These are phyloP conservation scores for Pungitius pungitius DNA, from an alignment of 2,113 vertebrate species.

Conservation along the genomic window DNA sequence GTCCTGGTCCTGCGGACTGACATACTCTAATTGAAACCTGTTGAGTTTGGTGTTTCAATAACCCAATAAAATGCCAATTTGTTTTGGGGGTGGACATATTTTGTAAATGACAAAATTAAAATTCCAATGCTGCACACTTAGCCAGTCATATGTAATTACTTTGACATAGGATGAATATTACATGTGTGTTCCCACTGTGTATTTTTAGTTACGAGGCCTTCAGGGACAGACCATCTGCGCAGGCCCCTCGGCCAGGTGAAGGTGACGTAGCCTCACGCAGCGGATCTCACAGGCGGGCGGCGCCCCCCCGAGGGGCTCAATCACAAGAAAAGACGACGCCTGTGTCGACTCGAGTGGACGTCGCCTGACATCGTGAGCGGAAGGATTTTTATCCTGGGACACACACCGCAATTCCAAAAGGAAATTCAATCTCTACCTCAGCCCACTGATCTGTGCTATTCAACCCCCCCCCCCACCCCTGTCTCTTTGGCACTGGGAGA, in stretches of 20 bases:
- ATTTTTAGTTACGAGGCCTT: slow-evolving; percentile 66
- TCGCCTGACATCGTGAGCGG: slow-evolving; percentile 25
- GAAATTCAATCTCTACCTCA: slow-evolving; percentile 67
- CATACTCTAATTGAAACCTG: background rate
- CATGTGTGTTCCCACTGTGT: slow-evolving; percentile 6
- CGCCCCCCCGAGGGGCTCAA: slow-evolving; percentile 7
- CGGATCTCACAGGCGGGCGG: slow-evolving; percentile 43
- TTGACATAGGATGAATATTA: slow-evolving; percentile 24
- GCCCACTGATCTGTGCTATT: slow-evolving; percentile 55
- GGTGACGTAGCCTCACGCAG: slow-evolving; percentile 52
- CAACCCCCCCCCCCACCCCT: slow-evolving; percentile 32
- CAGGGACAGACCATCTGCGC: slow-evolving; percentile 67
- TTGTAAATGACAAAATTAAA: too few relatives aligned
- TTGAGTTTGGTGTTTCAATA: slow-evolving; percentile 22
- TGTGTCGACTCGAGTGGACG: too few relatives aligned
- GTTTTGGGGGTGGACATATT: too few relatives aligned
- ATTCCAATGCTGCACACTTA: slow-evolving; percentile 2
- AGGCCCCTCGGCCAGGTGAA: slow-evolving; percentile 57
- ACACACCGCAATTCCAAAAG: too few relatives aligned
- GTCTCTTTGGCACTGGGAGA: slow-evolving; percentile 45
- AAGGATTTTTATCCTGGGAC: too few relatives aligned
- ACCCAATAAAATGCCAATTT: background rate
- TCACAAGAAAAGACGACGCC: slow-evolving; percentile 45
- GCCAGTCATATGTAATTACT: slow-evolving; percentile 4
- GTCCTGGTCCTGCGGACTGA: slow-evolving; percentile 4